Conservation (phyloP, 2,888 invertebrate genomes). For the Microctonus aethiopoides region DNA sequence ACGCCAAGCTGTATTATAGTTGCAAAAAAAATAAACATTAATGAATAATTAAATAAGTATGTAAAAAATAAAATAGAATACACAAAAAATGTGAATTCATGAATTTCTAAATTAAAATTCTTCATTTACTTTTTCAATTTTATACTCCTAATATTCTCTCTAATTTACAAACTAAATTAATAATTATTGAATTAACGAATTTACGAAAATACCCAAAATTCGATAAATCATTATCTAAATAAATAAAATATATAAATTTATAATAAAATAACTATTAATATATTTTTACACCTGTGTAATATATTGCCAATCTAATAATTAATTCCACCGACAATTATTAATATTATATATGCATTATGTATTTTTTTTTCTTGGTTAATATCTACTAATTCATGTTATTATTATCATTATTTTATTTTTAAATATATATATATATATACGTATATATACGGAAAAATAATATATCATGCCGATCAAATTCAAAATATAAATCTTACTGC, state of each 20-base stretch:
- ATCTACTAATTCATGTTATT: not conserved
- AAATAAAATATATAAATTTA: not conserved
- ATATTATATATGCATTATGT: no score
- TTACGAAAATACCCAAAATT: not conserved
- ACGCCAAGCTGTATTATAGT: not conserved
- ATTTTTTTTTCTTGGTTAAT: not conserved
- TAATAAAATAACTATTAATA: not conserved
- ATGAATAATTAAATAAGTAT: no score
- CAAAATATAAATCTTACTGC: slow-evolving; percentile 1
- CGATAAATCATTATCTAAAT: not conserved
- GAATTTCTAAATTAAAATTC: not conserved
- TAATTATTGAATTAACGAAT: not conserved
- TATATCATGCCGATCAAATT: not conserved
- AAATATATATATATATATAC: not conserved
- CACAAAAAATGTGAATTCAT: not conserved
- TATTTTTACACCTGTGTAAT: not conserved
- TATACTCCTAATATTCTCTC: not conserved
- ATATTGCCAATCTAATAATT: not conserved
- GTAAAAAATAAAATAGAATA: not conserved
- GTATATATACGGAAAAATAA: not conserved
- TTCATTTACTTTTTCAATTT: not conserved
- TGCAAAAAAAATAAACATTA: no score
- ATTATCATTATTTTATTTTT: not conserved
- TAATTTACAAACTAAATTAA: not conserved
- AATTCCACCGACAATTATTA: not conserved